Evolutionary conservation across 2,113 vertebrate genomes (phyloP).

Genomic region (Malurus cyaneus): DNA sequence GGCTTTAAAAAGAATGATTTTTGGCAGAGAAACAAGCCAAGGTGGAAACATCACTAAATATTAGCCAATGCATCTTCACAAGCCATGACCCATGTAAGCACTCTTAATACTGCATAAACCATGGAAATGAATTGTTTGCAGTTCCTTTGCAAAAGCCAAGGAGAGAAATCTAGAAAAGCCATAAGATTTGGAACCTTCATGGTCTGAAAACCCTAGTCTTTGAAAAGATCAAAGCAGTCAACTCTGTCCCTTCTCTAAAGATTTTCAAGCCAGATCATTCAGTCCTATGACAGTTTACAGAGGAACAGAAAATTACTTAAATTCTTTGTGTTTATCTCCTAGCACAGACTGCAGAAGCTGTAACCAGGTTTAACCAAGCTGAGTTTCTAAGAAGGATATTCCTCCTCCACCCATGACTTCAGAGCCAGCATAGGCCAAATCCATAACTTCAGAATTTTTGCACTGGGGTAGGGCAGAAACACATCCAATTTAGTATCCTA

Average conservation of each 20-base stretch:
- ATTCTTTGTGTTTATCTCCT: neutral
- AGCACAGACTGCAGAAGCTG: neutral
- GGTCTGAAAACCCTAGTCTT: neutral
- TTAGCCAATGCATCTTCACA: neutral
- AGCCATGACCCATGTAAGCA: neutral
- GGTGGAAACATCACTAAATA: neutral
- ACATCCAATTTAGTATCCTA: neutral
- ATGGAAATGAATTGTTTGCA: neutral
- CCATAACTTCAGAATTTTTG: neutral
- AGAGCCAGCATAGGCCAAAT: neutral
- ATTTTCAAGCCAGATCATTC: neutral
- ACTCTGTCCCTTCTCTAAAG: neutral
- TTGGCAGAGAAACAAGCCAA: neutral
- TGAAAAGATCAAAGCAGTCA: neutral
- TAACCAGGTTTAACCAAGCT: neutral
- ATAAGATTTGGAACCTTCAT: neutral
- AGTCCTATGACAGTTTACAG: neutral
- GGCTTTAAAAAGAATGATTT: neutral
- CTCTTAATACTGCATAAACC: neutral
- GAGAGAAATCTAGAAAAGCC: neutral
- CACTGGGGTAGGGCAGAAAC: neutral
- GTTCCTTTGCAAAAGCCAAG: neutral
- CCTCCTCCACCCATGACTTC: neutral
- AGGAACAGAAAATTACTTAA: neutral
- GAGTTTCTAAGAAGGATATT: neutral